Base-by-base conservation (phyloP, 1,140 invertebrate species). In the Cyrtorhinus lividipennis region DNA sequence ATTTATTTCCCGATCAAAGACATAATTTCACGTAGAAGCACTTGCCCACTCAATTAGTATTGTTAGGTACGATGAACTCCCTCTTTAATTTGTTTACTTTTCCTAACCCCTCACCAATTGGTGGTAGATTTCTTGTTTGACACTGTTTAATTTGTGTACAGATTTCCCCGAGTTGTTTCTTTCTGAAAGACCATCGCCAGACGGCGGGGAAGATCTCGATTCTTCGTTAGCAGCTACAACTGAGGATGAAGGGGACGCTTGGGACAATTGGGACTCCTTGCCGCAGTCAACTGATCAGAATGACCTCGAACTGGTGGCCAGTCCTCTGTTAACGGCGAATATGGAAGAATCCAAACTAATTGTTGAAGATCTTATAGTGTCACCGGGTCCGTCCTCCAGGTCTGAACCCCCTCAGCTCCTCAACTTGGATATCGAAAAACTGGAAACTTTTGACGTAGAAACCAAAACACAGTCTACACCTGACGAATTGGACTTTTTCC, bases 401-500 rank as follows among this genome's bases (percentile, higher is more conserved):
- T 38, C 30, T 10, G 48, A 53, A 5, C 48, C 48, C 20, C 48
- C 48, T 3, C n/a, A n/a, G n/a, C n/a, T n/a, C n/a, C 48, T 53
- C 10, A 53, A 53, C 48, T 8, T 44, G 15, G n/a, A n/a, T 66
- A 65, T 46, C 27, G 64, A 71, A 25, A 74, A 85, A 64, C 73
- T 88, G 22, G 86, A 88, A 69, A 88, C 87, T 53, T 86, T 87
- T 71, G 81, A 83, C 70, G 81, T 83, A 60, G 81, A 80, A 65
- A 68, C 73, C 15, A 66, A 69, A 56, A 67, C 68, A 8, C 74
- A 75, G 27, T 74, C 75, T 59, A 67, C 66, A 30, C 20, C 72
- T 74, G 78, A 82, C 62, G 82, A 85, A 63, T 76, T 85, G 68
- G 84, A 90, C 69, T 88, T 87, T 67, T 90, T 90, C 68, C 83